A percentile compares a stretch with the other conserved stretches of the same genome.
phyloP scores from a whole-genome alignment of 2,888 invertebrate genomes.

The Patella ulyssiponensis region DNA sequence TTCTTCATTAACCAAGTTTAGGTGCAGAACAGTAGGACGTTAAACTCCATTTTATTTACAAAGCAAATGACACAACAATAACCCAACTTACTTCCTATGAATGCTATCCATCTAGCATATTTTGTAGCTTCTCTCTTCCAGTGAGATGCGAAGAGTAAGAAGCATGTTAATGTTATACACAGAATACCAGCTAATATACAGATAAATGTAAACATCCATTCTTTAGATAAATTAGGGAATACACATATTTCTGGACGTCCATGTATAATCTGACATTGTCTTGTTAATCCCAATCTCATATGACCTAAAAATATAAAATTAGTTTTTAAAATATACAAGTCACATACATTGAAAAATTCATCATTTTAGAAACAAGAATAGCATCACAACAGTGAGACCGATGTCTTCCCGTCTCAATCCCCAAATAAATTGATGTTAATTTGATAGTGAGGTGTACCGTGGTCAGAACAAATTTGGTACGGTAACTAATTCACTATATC shows the following conservation, averaged over 20 bases:
- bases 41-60: no score
- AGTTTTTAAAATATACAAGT: background rate
- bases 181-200: constrained; percentile 56
- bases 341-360: no score
- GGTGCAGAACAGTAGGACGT: no score
- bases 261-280: constrained; percentile 56
- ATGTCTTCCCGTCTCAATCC: no score
- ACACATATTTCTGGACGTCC: constrained; percentile 52
- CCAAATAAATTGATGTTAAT: no score
- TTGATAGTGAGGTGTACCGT: no score
- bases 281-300: constrained; percentile 54
- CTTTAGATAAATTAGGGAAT: constrained; percentile 49
- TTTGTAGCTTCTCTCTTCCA: constrained; percentile 55
- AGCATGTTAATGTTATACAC: constrained; percentile 53
- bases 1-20: no score
- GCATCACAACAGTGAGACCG: no score
- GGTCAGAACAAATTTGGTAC: no score
- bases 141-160: constrained; percentile 52
- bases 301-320: constrained; percentile 37
- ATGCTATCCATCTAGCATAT: constrained; percentile 60
- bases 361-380: no score
- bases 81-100: constrained; percentile 56
- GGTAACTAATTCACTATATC: no score
- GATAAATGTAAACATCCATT: constrained; percentile 57
- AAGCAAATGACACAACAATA: background rate